Evolutionary conservation across 2,888 invertebrate species (phyloP).

Genomic region (Lycocerus yunnanus): DNA sequence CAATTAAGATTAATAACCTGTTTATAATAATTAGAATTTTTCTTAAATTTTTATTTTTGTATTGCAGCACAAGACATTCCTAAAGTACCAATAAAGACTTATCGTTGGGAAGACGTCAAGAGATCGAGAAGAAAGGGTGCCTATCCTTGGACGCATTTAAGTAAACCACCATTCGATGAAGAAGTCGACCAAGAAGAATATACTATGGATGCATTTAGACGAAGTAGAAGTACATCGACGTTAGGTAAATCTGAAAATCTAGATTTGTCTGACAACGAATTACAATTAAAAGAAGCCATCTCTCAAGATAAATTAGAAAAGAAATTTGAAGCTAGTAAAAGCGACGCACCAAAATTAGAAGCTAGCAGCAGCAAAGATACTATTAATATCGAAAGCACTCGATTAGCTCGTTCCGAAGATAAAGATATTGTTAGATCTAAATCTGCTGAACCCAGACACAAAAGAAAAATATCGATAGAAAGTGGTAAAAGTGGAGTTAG

Average conservation of each 20-base stretch:
- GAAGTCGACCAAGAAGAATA: constrained; percentile 53
- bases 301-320: constrained; percentile 34
- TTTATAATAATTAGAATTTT: not conserved
- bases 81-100: constrained; percentile 75
- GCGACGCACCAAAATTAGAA: not conserved
- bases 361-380: not conserved
- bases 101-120: constrained; percentile 80
- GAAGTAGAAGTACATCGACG: constrained; percentile 39
- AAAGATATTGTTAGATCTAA: constrained; percentile 33
- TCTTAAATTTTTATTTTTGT: not conserved
- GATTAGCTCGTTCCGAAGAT: constrained; percentile 11
- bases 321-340: not conserved
- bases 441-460: constrained; percentile 47
- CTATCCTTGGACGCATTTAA: constrained; percentile 81
- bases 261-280: constrained; percentile 6
- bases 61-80: constrained; percentile 56
- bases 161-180: constrained; percentile 62
- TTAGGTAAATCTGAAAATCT: constrained; percentile 31
- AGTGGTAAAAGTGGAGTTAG: constrained; percentile 48
- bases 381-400: not conserved
- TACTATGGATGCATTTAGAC: constrained; percentile 47
- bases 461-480: constrained; percentile 45
- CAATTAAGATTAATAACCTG: not conserved
- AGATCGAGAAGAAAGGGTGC: constrained; percentile 72
- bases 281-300: not conserved